phyloP scores from a whole-genome alignment of 2,797 vertebrate species.

The Merluccius polli region DNA sequence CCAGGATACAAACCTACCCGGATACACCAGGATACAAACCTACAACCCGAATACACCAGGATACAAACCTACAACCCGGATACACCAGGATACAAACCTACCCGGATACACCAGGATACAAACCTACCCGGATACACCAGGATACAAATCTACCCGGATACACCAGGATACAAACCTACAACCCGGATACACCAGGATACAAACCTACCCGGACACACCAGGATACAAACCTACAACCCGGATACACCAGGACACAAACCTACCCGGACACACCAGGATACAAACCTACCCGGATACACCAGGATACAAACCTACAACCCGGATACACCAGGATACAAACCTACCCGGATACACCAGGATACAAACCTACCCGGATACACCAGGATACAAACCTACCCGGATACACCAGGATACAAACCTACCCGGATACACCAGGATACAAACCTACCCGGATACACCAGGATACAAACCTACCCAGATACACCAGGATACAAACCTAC shows the following conservation, averaged over 20 bases:
- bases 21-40: neutral
- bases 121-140: neutral
- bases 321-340: too few relatives aligned
- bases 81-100: neutral
- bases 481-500: too few relatives aligned
- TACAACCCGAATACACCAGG: too few relatives aligned
- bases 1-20: neutral
- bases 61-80: neutral
- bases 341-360: neutral
- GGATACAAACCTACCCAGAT: too few relatives aligned
- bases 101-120: too few relatives aligned
- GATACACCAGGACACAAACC: too few relatives aligned
- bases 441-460: neutral
- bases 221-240: too few relatives aligned
- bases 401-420: neutral
- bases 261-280: neutral
- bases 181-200: too few relatives aligned
- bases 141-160: neutral
- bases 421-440: too few relatives aligned
- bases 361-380: too few relatives aligned
- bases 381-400: neutral
- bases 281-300: neutral
- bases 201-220: neutral
- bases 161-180: neutral
- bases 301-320: too few relatives aligned